Base-by-base conservation (phyloP, 2,888 invertebrate species). In the Macrophya annulata region DNA sequence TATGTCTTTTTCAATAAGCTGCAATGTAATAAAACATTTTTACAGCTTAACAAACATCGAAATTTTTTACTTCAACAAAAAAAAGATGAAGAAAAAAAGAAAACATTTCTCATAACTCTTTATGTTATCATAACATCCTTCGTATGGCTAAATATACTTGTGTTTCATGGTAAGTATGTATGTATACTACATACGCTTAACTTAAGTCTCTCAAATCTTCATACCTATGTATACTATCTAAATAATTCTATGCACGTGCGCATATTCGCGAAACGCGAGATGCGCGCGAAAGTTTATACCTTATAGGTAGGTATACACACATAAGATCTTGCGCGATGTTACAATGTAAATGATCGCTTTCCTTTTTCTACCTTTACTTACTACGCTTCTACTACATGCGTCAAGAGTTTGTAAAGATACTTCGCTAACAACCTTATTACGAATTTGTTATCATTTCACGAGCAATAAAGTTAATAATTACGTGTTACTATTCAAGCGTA, bases 11-110 rank as follows among this genome's bases (percentile, higher is more conserved):
- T 86, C 77, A 87, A 87, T 86, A 86, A 87, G 85, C 88, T 90
- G 88, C 89, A 89, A 87, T 87, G 88, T 90, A 90, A 90, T 45
- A 90, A 87, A 84, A 89, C 86, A 86, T 88, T 88, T 88, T 90
- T 87, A 89, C 87, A 88, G 88, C 85, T 85, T 62, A 37, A n/a
- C 6, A 10, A 84, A 45, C 10, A 15, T 85, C 31, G n/a, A 65
- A 8, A 21, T 51, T 77, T 55, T 25, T 31, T 51, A 31, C 31
- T 62, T 62, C 0, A 55, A 55, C 15, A 4, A 51, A 51, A 15
- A 51, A 17, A 51, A 8, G 21, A 31, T 4, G 21, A 68, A 15
- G 31, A 65, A 0, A 10, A 31, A 51, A n/a, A 51, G 6, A 55
- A 55, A 55, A 55, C n/a, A 55, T 68, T 68, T 37, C 37, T 17